Base-by-base conservation (phyloP, 2,888 invertebrate genomes). In the Drosophila subquinaria region DNA sequence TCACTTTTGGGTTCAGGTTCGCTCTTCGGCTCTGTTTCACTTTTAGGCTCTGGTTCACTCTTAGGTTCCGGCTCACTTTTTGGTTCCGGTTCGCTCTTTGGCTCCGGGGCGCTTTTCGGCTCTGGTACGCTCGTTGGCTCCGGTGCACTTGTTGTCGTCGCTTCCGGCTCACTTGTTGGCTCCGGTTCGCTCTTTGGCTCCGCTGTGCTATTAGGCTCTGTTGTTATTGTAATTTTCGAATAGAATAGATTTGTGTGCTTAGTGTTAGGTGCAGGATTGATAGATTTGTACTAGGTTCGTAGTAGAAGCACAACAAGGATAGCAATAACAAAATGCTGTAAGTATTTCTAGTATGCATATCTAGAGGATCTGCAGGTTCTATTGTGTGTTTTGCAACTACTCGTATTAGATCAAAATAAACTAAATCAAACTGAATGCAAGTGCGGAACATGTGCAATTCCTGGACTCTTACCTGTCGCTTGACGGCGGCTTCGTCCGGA, bases 61-160 rank as follows among this genome's bases (percentile, higher is more conserved):
- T 93, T 92, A 0, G 94, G 93, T 77, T 92, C 92, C 0, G 94
- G 93, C 87, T 94, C 93, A 0, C 94, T 93, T 66, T 93, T 92
- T 0, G 93, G 90, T 68, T 91, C 90, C 23, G 95, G 91, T 73
- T 91, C 88, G 17, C 90, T 92, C 79, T 90, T 93, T 69, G 89
- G 90, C 64, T 92, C 81, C 13, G 66, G 70, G 20, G 57, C 56
- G 27, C 57, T 90, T 62, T 82, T 79, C 38, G 93, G 90, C 76
- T 91, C 90, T 36, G 92, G 90, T 69, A 91, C 91, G 8, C 63
- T 73, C 10, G 42, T 73, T 70, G 89, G 91, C 68, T 92, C 90
- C 38, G 92, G 90, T 69, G 91, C 91, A n/a, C 53, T 63, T 9
- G 60, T 60, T 11, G 47, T 57, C 13, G 57, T 65, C 0, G 81